Conservation (phyloP, 1,140 invertebrate genomes). For the Drosophila teissieri region DNA sequence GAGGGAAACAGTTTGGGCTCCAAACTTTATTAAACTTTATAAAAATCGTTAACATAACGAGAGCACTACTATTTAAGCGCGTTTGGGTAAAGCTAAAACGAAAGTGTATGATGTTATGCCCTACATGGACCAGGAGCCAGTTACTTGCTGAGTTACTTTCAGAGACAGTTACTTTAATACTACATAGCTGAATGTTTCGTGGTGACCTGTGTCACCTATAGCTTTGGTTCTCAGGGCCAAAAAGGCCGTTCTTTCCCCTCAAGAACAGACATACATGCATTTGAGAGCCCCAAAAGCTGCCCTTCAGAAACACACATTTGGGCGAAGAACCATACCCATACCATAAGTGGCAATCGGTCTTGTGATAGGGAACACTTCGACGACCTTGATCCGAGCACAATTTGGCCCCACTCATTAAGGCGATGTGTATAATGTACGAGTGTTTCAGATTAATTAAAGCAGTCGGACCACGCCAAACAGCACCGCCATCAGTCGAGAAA, state of each 20-base stretch:
- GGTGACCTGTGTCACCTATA: neutral
- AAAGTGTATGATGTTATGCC: no score
- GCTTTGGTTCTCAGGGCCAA: no score
- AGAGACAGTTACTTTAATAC: no score
- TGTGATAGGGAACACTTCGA: slow-evolving; percentile 28
- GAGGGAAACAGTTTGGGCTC: neutral
- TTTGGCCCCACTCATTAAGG: slow-evolving; percentile 44
- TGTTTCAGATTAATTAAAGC: slow-evolving; percentile 72
- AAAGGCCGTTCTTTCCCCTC: neutral
- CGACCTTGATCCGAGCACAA: slow-evolving; percentile 48
- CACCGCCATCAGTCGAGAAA: slow-evolving; percentile 14
- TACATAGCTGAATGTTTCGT: no score
- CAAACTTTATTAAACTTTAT: no score
- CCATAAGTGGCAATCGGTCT: slow-evolving; percentile 44
- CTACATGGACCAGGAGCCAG: no score
- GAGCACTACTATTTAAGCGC: no score
- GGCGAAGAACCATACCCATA: slow-evolving; percentile 17
- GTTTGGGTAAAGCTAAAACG: no score
- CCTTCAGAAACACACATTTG: slow-evolving; percentile 7
- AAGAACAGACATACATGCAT: neutral
- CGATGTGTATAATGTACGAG: slow-evolving; percentile 47
- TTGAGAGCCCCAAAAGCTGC: neutral
- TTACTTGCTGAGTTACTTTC: no score
- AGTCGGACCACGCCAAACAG: slow-evolving; percentile 58
- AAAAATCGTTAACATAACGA: no score